Percentiles rank a stretch among this genome's conserved stretches.
These are phyloP conservation scores for Colistium nudipinnis DNA, from an alignment of 2,113 vertebrate species.

Conservation along the genomic window DNA sequence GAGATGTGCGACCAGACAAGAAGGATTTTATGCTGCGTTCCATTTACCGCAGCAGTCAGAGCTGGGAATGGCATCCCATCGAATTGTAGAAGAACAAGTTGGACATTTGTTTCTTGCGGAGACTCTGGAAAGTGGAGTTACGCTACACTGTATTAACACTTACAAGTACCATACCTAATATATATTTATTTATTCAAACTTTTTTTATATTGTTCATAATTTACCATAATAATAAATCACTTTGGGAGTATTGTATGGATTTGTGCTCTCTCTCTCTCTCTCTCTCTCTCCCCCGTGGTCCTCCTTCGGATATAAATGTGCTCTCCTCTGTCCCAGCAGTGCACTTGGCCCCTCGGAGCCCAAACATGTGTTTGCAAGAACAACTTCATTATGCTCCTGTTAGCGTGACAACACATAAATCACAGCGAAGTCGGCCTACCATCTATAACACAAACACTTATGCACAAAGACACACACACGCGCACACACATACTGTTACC, in stretches of 20 bases:
- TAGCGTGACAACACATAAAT: conserved; percentile 78
- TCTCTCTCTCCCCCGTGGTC: not conserved
- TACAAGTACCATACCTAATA: too few relatives aligned
- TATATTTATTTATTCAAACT: too few relatives aligned
- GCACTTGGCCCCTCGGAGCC: conserved; percentile 43
- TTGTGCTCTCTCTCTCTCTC: conserved; percentile 11
- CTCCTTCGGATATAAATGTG: conserved; percentile 17
- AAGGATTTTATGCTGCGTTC: not conserved
- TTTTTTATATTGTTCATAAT: not conserved
- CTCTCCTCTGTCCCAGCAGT: conserved; percentile 8
- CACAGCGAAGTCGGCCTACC: conserved; percentile 41
- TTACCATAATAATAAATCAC: not conserved
- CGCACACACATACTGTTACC: not conserved
- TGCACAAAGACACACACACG: conserved; percentile 31
- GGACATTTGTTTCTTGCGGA: not conserved
- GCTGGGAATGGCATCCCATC: not conserved
- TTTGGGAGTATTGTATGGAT: conserved; percentile 27
- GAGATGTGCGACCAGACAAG: not conserved
- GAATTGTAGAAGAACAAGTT: not conserved
- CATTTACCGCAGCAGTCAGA: not conserved
- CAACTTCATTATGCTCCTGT: conserved; percentile 72
- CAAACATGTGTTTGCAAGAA: conserved; percentile 64
- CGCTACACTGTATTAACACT: too few relatives aligned
- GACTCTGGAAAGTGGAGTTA: not conserved
- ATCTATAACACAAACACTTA: conserved; percentile 24